Conservation (phyloP, 2,797 vertebrate species). For the Poeciliopsis turneri region DNA sequence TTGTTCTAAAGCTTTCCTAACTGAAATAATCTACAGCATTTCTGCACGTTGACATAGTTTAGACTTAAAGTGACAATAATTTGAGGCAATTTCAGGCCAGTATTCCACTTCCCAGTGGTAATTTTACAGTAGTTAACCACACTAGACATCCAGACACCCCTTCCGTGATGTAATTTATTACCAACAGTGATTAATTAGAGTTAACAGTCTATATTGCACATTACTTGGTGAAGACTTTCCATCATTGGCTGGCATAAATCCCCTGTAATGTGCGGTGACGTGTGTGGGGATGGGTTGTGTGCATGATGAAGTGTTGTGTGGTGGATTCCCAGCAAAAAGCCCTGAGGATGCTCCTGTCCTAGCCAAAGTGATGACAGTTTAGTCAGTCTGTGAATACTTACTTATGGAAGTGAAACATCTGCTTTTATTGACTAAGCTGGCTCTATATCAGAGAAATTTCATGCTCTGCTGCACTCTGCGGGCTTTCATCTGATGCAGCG, state of each 20-base stretch:
- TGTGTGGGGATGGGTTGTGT: slow-evolving; percentile 35
- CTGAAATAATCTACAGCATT: not conserved
- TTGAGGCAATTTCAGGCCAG: not conserved
- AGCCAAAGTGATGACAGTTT: slow-evolving; percentile 61
- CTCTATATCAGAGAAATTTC: slow-evolving; percentile 49
- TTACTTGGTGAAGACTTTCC: slow-evolving; percentile 11
- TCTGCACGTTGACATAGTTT: not conserved
- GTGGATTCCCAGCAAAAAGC: slow-evolving; percentile 52
- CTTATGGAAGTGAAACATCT: slow-evolving; percentile 54
- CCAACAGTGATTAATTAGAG: slow-evolving; percentile 8
- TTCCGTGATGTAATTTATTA: not conserved
- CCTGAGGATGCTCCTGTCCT: slow-evolving; percentile 58
- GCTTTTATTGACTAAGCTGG: slow-evolving; percentile 64
- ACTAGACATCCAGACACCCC: not conserved
- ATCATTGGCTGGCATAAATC: slow-evolving; percentile 40
- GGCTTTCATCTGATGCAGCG: slow-evolving; percentile 32
- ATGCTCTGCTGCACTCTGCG: slow-evolving; percentile 39
- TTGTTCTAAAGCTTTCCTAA: not conserved
- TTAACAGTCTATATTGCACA: slow-evolving; percentile 3
- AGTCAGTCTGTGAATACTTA: slow-evolving; percentile 52
- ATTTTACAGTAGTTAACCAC: not conserved
- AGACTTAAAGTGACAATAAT: slow-evolving; percentile 2
- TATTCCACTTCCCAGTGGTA: not conserved
- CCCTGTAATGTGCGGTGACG: slow-evolving; percentile 36
- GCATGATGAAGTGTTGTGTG: slow-evolving; percentile 49